Base-by-base conservation (phyloP, 2,113 vertebrate genomes). In the Zosterops pallidus region DNA sequence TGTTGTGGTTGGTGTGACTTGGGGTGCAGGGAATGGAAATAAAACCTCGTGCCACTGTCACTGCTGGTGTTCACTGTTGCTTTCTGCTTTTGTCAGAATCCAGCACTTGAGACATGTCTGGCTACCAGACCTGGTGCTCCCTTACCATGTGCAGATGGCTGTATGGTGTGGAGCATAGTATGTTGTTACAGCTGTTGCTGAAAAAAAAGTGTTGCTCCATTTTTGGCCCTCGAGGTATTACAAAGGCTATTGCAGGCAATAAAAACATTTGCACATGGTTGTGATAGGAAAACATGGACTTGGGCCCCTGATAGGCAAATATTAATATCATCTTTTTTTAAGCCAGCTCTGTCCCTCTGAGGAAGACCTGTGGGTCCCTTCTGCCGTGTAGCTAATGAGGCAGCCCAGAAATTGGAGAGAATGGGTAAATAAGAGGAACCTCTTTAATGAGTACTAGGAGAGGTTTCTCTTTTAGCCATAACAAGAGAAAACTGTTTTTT, bases 121-220 rank as follows among this genome's bases (percentile, higher is more conserved):
- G 12, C 37, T 53, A 24, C 39, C 46, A 86, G 53, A 9, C 50
- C 26, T 31, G 9, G 6, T 9, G 2, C 24, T 82, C 35, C 42
- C 33, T 42, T 70, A 25, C 11, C 1, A 0, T 2, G 3, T 44
- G 42, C 31, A 18, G 2, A 1, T 64, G 47, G 35, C 39, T 57
- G 1, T 26, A 10, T 14, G 37, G 7, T 49, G 3, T 59, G 29
- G 15, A 71, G 33, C 23, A 4, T 1, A 13, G 24, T 10, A 6
- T 37, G 12, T 12, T 33, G 59, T 47, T 84, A 19, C 1, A 57
- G 35, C 19, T 74, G 9, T 44, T 1, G 1, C 55, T 77, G 59
- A 46, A 39, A 50, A 37, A 83, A 55, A 15, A 23, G 4, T 12
- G 9, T 33, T 94, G 60, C 56, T 92, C 22, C 55, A 9, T 9